Evolutionary conservation across 2,797 vertebrate genomes (phyloP).

Genomic region (Arremon aurantiirostris): DNA sequence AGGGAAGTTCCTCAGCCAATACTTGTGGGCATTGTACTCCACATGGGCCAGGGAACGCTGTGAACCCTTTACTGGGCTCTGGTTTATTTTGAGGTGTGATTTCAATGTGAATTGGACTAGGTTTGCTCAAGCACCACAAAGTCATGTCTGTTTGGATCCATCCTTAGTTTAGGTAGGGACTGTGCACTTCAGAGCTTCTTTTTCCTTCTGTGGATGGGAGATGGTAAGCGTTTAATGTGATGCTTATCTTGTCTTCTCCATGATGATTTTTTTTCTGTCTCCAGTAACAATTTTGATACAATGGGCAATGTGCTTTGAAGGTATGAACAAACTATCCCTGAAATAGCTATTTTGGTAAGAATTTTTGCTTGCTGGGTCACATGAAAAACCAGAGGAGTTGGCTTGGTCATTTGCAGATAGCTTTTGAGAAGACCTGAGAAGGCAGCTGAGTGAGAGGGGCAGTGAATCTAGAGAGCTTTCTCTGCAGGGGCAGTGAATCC

Average conservation of each 20-base stretch:
- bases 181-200: not conserved
- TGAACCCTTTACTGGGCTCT: not conserved
- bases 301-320: not conserved
- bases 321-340: not conserved
- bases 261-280: not conserved
- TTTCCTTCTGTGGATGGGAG: not conserved
- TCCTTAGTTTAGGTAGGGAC: not conserved
- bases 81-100: not conserved
- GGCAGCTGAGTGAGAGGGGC: accelerated
- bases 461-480: not conserved
- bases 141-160: not conserved
- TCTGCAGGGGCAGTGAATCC: not conserved
- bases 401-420: not conserved
- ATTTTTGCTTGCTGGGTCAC: not conserved
- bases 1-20: not conserved
- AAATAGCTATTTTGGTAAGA: not conserved
- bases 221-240: not conserved
- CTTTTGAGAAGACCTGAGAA: not conserved
- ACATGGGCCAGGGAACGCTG: not conserved
- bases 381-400: not conserved
- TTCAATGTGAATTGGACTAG: not conserved
- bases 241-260: not conserved
- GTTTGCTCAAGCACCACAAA: not conserved
- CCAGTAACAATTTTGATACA: not conserved
- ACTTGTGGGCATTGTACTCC: accelerated